Evolutionary conservation across 2,797 vertebrate genomes (phyloP).

Genomic region (Euthynnus affinis): DNA sequence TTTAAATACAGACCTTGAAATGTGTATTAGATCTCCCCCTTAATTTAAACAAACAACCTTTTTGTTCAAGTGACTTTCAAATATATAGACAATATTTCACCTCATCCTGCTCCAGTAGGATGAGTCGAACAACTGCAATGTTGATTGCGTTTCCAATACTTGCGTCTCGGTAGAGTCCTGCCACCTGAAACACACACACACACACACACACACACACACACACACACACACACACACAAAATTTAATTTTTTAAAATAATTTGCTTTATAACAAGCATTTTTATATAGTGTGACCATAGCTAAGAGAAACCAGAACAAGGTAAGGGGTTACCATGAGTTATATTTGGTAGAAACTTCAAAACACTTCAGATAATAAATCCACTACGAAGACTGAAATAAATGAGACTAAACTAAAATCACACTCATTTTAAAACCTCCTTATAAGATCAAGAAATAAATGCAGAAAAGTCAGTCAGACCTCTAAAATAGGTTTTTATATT

Average conservation of each 20-base stretch:
- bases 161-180: slow-evolving; percentile 93
- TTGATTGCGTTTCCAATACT: slow-evolving; percentile 97
- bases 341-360: background rate
- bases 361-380: background rate
- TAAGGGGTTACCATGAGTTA: background rate
- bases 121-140: slow-evolving; percentile 93
- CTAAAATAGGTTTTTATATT: background rate
- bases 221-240: no score
- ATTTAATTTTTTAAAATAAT: no score
- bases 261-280: background rate
- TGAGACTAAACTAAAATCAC: no score
- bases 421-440: background rate
- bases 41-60: no score
- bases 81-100: slow-evolving; percentile 79
- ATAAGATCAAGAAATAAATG: no score
- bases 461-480: background rate
- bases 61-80: no score
- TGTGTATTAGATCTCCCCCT: no score
- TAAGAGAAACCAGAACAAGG: background rate
- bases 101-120: slow-evolving; percentile 95
- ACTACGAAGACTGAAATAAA: background rate
- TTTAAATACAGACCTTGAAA: no score
- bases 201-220: background rate
- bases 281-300: background rate
- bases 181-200: slow-evolving; percentile 86